Base-by-base conservation (phyloP, 2,797 vertebrate species). In the Clarias platycephalus region DNA sequence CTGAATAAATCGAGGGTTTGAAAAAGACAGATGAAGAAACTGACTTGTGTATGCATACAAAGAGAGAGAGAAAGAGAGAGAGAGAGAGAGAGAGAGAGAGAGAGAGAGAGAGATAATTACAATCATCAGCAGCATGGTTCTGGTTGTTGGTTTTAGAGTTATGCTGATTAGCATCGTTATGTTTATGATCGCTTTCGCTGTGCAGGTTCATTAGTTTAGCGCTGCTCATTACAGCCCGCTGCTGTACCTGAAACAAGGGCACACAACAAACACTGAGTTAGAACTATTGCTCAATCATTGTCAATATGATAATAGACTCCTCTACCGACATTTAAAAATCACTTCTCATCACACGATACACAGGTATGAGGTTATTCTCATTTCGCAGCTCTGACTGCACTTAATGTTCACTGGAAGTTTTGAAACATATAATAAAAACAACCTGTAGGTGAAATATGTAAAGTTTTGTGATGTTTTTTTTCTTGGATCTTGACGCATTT, bases 1-100 rank as follows among this genome's bases (percentile, higher is more conserved):
- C 86, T 85, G 88, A 89, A 86, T 87, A 91, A 89, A 89, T 83
- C 79, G 87, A 44, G 28, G 60, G 34, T 58, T 81, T 64, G 34
- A 44, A 26, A 79, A 63, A n/a, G 24, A 82, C 26, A n/a, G 15
- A 81, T 20, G 44, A 40, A 77, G 57, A 34, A 60, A 37, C 10
- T 0, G 31, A 77, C 75, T 60, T 77, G 28, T 63, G 58, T 44
- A 79, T 79, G 24, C 20, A 44, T 44, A 44, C 13, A 49, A 86
- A 58, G 13, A 1, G 55, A 7, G 66, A 78, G 4, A 16, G 82
- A 74, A 77, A 55, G 68, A 49, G 49, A 75, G 87, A 79, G 86
- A 64, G 81, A 64, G 2, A 1, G 67, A 62, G 67, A 55, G 60
- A 75, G 87, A 79, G 86, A 64, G 81, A 64, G 2, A 1, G 67